A percentile compares a stretch with the other conserved stretches of the same genome.
phyloP scores from a whole-genome alignment of 92 coral and sea anemone species.

The Bergia sp. region DNA sequence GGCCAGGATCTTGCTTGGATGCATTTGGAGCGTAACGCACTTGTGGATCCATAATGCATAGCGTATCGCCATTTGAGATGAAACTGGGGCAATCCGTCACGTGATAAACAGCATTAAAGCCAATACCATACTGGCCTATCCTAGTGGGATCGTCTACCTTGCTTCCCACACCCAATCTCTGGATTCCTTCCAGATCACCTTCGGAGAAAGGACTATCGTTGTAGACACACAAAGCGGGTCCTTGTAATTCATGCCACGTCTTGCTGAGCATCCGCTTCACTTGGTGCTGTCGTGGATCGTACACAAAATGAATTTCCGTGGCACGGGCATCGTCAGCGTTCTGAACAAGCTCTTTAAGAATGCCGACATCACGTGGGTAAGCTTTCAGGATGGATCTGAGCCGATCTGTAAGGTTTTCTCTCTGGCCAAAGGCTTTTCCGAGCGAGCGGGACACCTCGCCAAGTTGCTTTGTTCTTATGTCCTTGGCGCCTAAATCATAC shows the following conservation, averaged over 20 bases:
- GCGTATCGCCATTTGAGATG: slow-evolving; percentile 77
- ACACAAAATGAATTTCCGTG: slow-evolving; percentile 83
- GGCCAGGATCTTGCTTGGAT: slow-evolving; percentile 68
- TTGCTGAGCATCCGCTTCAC: slow-evolving; percentile 62
- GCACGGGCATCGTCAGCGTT: slow-evolving; percentile 96
- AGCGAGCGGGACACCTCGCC: slow-evolving; percentile 66
- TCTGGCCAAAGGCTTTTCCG: slow-evolving; percentile 85
- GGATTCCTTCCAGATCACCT: slow-evolving; percentile 85
- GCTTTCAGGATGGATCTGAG: slow-evolving; percentile 71
- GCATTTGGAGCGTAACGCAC: slow-evolving; percentile 82
- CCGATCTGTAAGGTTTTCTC: slow-evolving; percentile 83
- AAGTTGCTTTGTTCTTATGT: slow-evolving; percentile 64
- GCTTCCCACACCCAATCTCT: slow-evolving; percentile 90
- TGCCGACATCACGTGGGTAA: slow-evolving; percentile 86
- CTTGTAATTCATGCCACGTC: slow-evolving; percentile 83
- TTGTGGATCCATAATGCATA: slow-evolving; percentile 87
- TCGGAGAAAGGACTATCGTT: slow-evolving; percentile 84
- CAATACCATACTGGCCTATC: slow-evolving; percentile 95
- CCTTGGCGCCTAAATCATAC: slow-evolving; percentile 70
- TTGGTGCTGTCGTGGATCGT: slow-evolving; percentile 77
- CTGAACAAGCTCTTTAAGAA: slow-evolving; percentile 90
- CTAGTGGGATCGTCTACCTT: slow-evolving; percentile 78
- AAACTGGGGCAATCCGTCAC: slow-evolving; percentile 92
- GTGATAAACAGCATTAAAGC: slow-evolving; percentile 93
- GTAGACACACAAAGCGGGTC: slow-evolving; percentile 95